Base-by-base conservation (phyloP, 2,888 invertebrate species). In the Microchrysa polita region DNA sequence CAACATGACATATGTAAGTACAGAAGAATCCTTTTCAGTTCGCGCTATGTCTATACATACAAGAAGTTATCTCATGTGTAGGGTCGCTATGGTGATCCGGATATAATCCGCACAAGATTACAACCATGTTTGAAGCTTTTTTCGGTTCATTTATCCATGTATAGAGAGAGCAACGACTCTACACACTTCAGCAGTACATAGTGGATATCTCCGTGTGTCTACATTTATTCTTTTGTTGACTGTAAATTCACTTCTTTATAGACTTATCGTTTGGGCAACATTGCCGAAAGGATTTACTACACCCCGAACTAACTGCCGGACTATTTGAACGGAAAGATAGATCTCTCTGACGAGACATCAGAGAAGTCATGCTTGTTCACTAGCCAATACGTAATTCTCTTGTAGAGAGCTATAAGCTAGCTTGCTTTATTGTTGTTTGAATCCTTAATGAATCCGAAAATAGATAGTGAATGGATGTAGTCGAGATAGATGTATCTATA, bases 131-230 rank as follows among this genome's bases (percentile, higher is more conserved):
- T 59, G 23, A 59, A 59, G 23, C 59, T 59, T 59, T 59, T n/a
- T 23, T 59, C 59, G 59, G 59, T 59, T 59, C 59, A 59, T 59
- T 59, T 23, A 59, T 23, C 59, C 23, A n/a, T n/a, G n/a, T n/a
- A n/a, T n/a, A n/a, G n/a, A n/a, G n/a, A 14, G 10, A 34, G 27
- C 27, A 34, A 7, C 7, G 4, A 34, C 7, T 5, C 27, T 34
- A 34, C 7, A 34, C 7, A 7, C 27, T 34, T 34, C 27, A 34
- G 27, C n/a, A n/a, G n/a, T n/a, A n/a, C n/a, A n/a, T 34, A 34
- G 27, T 34, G 14, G 22, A 59, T 22, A 20, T 59, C 2, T 22
- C 22, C n/a, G n/a, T 34, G 23, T 59, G 10, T 2, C 18, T 59
- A 14, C 23, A 7, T 14, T 5, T 23, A 2, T 23, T 59, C 22